Evolutionary conservation across 2,797 vertebrate genomes (phyloP).

Genomic region (Hipposideros larvatus): DNA sequence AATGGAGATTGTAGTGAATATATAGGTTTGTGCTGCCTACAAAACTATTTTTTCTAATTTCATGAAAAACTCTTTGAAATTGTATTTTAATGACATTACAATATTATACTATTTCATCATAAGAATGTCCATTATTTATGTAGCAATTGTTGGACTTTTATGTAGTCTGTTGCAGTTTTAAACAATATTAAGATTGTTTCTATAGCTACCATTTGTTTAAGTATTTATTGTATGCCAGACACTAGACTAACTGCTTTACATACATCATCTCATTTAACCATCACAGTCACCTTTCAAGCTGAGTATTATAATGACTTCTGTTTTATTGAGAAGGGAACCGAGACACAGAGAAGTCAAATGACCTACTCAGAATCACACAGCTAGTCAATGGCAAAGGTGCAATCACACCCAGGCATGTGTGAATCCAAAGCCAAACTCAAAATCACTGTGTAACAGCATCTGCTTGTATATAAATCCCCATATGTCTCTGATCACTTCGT

Average conservation of each 20-base stretch:
- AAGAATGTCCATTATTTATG: neutral
- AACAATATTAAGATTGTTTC: neutral
- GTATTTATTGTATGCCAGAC: neutral
- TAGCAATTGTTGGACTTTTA: neutral
- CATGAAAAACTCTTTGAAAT: neutral
- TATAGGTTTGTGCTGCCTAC: neutral
- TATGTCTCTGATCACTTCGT: neutral
- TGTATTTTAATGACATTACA: slow-evolving; percentile 3
- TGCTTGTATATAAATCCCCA: neutral
- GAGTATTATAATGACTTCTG: neutral
- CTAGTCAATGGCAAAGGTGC: neutral
- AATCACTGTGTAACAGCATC: neutral
- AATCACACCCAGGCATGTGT: neutral
- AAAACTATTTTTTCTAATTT: slow-evolving; percentile 38
- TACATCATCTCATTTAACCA: neutral
- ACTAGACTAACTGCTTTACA: neutral
- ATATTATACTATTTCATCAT: neutral
- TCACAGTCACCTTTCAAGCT: neutral
- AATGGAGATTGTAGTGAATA: neutral
- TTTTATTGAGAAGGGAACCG: neutral
- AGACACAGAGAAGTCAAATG: neutral
- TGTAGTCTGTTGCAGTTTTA: neutral
- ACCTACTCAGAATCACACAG: neutral
- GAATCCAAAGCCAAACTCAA: neutral
- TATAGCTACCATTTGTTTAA: neutral